Evolutionary conservation across 2,113 vertebrate species (phyloP).

Genomic region (Anolis carolinensis): DNA sequence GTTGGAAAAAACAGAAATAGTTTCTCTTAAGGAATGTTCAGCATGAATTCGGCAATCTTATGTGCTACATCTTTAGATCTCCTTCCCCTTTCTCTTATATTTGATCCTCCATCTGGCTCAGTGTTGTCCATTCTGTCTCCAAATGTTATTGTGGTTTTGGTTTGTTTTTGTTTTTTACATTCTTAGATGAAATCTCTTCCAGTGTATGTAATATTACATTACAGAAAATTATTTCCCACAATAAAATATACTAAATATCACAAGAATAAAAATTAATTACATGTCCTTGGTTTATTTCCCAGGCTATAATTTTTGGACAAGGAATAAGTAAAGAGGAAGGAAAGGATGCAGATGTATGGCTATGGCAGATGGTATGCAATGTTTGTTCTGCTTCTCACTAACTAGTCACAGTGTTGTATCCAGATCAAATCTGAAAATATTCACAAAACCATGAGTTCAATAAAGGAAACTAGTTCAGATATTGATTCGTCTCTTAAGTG

Average conservation of each 20-base stretch:
- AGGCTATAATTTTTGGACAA: slow-evolving; percentile 82
- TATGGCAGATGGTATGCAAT: slow-evolving; percentile 90
- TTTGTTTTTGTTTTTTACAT: slow-evolving; percentile 62
- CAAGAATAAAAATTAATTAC: background rate
- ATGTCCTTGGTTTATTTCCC: slow-evolving; percentile 12
- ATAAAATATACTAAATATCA: background rate
- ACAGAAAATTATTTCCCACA: slow-evolving; percentile 26
- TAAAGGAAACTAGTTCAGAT: background rate
- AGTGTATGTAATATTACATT: slow-evolving; percentile 22
- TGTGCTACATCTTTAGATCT: background rate
- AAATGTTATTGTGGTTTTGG: too few species aligned
- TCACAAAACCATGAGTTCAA: slow-evolving; percentile 2
- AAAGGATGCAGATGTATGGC: slow-evolving; percentile 84
- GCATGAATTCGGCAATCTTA: background rate
- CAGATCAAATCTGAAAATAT: slow-evolving; percentile 39
- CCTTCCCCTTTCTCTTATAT: background rate
- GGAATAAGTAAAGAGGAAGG: slow-evolving; percentile 75
- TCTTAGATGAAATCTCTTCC: slow-evolving; percentile 59
- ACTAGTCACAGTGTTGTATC: slow-evolving; percentile 25
- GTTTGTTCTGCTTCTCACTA: slow-evolving; percentile 5
- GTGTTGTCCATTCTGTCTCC: too few species aligned
- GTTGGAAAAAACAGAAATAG: background rate
- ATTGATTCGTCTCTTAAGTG: background rate
- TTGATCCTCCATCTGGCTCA: background rate
- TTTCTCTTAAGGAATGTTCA: background rate